These are phyloP conservation scores for Platynereis dumerilii DNA, from an alignment of 2,888 invertebrate genomes.

Conservation along the genomic window DNA sequence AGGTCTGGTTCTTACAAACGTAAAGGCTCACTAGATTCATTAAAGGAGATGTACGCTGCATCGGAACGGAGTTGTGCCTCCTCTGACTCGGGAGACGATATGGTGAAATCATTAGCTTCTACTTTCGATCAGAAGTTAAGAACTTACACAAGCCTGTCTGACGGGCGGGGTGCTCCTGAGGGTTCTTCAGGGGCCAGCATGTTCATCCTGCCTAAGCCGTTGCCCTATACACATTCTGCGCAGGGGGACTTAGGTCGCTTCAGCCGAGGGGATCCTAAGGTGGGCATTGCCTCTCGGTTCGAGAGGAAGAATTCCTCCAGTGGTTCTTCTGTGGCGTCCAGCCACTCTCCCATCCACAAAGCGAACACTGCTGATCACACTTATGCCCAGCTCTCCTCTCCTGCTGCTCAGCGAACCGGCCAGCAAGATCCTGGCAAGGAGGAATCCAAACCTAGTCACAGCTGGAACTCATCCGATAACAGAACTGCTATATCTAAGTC, in stretches of 20 bases:
- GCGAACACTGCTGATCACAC: background rate
- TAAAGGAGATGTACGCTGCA: constrained; percentile 64
- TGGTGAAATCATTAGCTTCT: constrained; percentile 52
- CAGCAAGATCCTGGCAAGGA: background rate
- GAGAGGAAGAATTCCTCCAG: constrained; percentile 42
- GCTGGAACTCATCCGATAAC: constrained; percentile 10
- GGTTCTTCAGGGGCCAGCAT: background rate
- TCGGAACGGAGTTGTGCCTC: constrained; percentile 34
- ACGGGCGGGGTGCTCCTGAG: constrained; percentile 15
- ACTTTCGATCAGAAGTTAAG: constrained; percentile 58
- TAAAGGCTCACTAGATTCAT: constrained; percentile 68
- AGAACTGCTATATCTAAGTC: constrained; percentile 38
- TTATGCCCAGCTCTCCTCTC: background rate
- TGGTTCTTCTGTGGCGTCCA: background rate
- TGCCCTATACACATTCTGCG: constrained; percentile 41
- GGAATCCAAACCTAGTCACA: background rate
- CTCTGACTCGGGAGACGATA: constrained; percentile 43
- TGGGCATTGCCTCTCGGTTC: constrained; percentile 58
- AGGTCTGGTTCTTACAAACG: constrained; percentile 17
- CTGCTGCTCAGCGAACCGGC: background rate
- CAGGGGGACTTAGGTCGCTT: too few species aligned
- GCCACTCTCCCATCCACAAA: background rate
- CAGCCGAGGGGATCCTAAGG: constrained; percentile 44
- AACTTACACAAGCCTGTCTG: constrained; percentile 39
- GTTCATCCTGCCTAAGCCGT: constrained; percentile 37